Evolutionary conservation across 2,113 vertebrate species (phyloP), one percentile per base, ranked within the genome.

Genomic region (Galeopterus variegatus): DNA sequence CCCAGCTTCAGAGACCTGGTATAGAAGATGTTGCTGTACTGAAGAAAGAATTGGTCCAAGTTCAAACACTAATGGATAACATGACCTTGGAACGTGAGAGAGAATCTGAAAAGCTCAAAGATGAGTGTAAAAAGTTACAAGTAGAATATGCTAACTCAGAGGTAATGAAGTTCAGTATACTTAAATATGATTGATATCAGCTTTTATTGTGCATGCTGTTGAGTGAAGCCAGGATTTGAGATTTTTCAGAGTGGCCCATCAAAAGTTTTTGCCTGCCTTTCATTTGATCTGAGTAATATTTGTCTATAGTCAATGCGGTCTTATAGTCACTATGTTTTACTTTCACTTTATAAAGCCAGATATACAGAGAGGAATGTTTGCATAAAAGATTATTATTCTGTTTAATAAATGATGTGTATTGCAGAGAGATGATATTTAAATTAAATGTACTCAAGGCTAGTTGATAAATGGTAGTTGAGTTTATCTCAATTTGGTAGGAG

Each of bases 11-110:
- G 98, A 99, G 99, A 81, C 99, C 99, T 70, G 99, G 99, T 73
- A 98, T 99, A 97, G 99, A 99, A 98, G 99, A 99, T 94, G 99
- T 99, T 95, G 99, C 99, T 14, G 99, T 99, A 58, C 98, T 99
- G 94, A 99, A 99, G 98, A 99, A 98, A 98, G 99, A 99, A 97
- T 98, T 99, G 95, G 99, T 99, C 54, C 99, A 99, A 95, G 99
- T 99, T 97, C 99, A 99, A 98, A 99, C 99, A 0, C 96, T 99
- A 95, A 99, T 99, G 99, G 99, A 99, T 98, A 99, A 96, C 90
- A 99, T 99, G 99, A 99, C 99, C 0, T 98, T 99, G 54, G 99
- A 99, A 95, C 98, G 99, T 85, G 99, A 99, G 98, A 99, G 98
- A 92, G 99, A 99, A 98, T 99, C 99, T 0, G 99, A 99, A 96